phyloP scores from a whole-genome alignment of 2,888 invertebrate species.

The Tetheella fluctuosa region DNA sequence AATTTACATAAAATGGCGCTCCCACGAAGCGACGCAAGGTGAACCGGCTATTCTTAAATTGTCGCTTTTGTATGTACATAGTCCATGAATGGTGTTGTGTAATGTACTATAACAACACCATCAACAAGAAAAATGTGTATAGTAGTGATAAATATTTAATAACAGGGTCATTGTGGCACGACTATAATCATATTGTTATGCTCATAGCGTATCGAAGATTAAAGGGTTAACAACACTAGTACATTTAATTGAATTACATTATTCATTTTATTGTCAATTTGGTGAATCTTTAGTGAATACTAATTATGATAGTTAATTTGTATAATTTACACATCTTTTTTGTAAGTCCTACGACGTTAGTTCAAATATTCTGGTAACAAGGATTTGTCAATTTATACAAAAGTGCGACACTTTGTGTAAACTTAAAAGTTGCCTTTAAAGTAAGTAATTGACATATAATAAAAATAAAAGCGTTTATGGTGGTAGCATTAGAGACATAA shows the following conservation, averaged over 20 bases:
- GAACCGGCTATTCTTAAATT: slow-evolving; percentile 74
- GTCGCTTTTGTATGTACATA: slow-evolving; percentile 46
- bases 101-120: slow-evolving; percentile 26
- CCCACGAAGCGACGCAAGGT: slow-evolving; percentile 74
- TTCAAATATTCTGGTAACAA: too few relatives aligned
- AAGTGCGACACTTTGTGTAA: too few relatives aligned
- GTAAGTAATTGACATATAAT: too few relatives aligned
- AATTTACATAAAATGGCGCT: slow-evolving; percentile 71
- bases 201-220: not conserved
- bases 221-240: not conserved
- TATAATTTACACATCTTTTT: too few relatives aligned
- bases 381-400: too few relatives aligned
- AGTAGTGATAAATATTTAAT: not conserved
- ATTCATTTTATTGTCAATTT: not conserved
- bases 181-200: not conserved
- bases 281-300: not conserved
- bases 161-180: not conserved
- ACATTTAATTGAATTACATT: not conserved
- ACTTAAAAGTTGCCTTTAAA: too few relatives aligned
- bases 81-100: slow-evolving; percentile 55
- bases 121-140: not conserved
- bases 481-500: not conserved
- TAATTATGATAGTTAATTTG: too few relatives aligned
- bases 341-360: too few relatives aligned
- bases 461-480: not conserved